Conservation (phyloP, 1,140 invertebrate species). For the Philotrypesis tridentata region DNA sequence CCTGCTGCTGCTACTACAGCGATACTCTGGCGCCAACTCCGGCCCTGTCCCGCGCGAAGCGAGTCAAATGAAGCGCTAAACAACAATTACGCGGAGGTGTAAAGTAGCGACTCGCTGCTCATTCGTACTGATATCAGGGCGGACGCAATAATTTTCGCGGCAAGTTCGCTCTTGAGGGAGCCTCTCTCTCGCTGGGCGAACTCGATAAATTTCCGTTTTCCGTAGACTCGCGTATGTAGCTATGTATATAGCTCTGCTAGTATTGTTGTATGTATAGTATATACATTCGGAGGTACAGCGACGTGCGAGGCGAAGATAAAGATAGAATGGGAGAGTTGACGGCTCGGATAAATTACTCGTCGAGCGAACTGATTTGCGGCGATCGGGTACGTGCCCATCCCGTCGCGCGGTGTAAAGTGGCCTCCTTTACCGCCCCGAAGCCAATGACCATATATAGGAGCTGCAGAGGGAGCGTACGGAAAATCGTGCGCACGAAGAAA, state of each 20-base stretch:
- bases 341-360: slow-evolving; percentile 37
- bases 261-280: too few species aligned
- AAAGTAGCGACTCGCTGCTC: neutral
- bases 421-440: neutral
- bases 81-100: slow-evolving; percentile 12
- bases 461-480: neutral
- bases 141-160: slow-evolving; percentile 42
- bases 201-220: slow-evolving; percentile 46
- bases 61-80: slow-evolving; percentile 33
- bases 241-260: too few species aligned
- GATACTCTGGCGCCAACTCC: too few species aligned
- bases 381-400: slow-evolving; percentile 31
- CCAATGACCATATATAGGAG: neutral
- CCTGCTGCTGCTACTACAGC: too few species aligned
- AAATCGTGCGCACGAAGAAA: neutral
- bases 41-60: too few species aligned
- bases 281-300: neutral
- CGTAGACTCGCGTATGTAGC: too few species aligned
- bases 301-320: neutral
- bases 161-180: slow-evolving; percentile 33
- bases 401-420: neutral
- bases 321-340: neutral
- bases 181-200: neutral
- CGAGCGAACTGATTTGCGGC: slow-evolving; percentile 41
- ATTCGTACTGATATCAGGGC: slow-evolving; percentile 35